Base-by-base conservation (phyloP, 2,113 vertebrate species). In the Cynocephalus volans region DNA sequence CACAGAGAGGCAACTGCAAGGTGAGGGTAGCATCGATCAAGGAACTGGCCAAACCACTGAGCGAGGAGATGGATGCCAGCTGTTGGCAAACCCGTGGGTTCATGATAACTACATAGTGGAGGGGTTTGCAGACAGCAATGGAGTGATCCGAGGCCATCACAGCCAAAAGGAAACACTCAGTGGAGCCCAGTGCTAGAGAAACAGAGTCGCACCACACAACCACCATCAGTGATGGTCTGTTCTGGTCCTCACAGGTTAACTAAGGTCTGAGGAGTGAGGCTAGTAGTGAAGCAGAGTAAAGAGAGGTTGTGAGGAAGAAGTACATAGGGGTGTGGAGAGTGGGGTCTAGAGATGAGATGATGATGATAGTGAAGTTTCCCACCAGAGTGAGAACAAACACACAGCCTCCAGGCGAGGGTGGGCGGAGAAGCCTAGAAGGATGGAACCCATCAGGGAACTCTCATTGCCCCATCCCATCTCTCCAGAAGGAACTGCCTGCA, bases 341-440 rank as follows among this genome's bases (percentile, higher is more conserved):
- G 8, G 73, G 69, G 8, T 96, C 56, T 33, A 93, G 19, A 5
- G 45, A 21, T 0, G 67, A 83, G 5, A 95, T 17, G 0, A 73
- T 19, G 12, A 93, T 81, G 72, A 96, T 97, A 65, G 72, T 31
- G 1, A 88, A 1, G 41, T 96, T 97, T 14, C 96, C 95, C 56
- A 84, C 12, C 4, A 96, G 76, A 1, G 86, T 95, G 33, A 93
- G 62, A 9, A 48, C 50, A 26, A 97, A 65, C 97, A 54, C 23
- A 79, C 58, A 17, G 87, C 33, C 75, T 97, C 88, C 82, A 97
- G 70, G 48, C 3, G 33, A 33, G 86, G 90, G 56, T 88, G 82
- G 28, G 91, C 94, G 5, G 96, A 95, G 83, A 97, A 97, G 79
- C 95, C 95, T 3, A 97, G 33, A 15, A 97, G 90, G n/a, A 97